Conservation (phyloP, 2,113 vertebrate genomes). For the Oophaga pumilio region DNA sequence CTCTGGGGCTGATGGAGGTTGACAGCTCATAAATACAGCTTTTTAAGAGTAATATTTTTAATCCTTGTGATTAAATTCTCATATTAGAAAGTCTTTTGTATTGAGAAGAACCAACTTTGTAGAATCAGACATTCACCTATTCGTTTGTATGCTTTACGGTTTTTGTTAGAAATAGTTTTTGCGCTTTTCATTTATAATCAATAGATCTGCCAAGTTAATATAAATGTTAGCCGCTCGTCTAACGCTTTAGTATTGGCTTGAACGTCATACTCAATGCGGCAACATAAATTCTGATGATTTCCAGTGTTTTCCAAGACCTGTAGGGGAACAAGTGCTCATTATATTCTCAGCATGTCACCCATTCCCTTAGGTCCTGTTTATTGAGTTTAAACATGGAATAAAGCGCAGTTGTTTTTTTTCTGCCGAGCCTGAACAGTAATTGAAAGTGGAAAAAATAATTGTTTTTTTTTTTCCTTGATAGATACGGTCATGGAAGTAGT, state of each 20-base stretch:
- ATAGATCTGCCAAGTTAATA: not conserved
- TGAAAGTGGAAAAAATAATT: conserved; percentile 13
- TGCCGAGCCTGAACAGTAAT: conserved; percentile 5
- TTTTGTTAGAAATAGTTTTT: not conserved
- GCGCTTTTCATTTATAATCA: not conserved
- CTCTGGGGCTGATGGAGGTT: not conserved
- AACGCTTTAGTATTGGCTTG: not conserved
- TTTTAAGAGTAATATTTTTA: not conserved
- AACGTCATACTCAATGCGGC: not conserved
- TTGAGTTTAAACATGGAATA: conserved; percentile 26
- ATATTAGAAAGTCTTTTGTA: not conserved
- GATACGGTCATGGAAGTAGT: not conserved
- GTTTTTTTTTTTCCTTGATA: conserved; percentile 7
- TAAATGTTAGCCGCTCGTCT: not conserved
- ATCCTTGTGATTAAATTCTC: not conserved
- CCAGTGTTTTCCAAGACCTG: not conserved
- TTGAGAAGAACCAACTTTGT: not conserved
- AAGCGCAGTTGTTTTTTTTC: not conserved
- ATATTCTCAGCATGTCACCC: conserved; percentile 10
- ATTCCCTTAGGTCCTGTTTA: conserved; percentile 24
- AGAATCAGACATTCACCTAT: not conserved
- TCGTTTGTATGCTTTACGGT: not conserved
- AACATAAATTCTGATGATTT: conserved; percentile 9
- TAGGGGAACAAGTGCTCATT: not conserved
- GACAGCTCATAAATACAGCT: not conserved